Evolutionary conservation across 2,113 vertebrate species (phyloP).

Genomic region (Notiomystis cincta): DNA sequence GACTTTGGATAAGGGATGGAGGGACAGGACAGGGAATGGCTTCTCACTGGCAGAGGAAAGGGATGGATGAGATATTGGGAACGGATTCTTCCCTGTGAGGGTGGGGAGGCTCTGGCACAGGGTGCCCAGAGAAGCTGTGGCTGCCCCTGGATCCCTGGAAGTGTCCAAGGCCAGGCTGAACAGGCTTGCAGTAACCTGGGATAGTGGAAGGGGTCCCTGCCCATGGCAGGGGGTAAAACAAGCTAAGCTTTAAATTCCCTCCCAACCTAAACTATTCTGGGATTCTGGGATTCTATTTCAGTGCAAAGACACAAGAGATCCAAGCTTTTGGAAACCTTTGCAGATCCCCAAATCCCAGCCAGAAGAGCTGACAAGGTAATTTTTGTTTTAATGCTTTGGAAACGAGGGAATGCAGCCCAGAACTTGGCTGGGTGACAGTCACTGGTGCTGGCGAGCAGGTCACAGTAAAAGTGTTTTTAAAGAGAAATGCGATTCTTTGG

Average conservation of each 20-base stretch:
- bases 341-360: neutral
- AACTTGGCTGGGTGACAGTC: neutral
- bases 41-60: neutral
- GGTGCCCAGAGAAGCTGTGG: neutral
- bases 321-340: neutral
- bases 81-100: neutral
- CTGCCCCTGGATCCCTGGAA: neutral
- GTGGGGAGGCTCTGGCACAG: fast-evolving
- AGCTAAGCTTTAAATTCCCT: neutral
- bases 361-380: neutral
- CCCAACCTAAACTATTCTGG: neutral
- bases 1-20: fast-evolving
- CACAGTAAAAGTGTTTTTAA: neutral
- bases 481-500: neutral
- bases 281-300: neutral
- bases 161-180: fast-evolving
- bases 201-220: neutral
- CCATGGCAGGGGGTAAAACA: neutral
- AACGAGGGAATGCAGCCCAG: neutral
- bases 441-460: neutral
- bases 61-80: fast-evolving
- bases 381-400: neutral
- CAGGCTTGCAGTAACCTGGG: neutral
- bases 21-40: neutral
- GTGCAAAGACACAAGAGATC: neutral